Evolutionary conservation across 1,140 invertebrate genomes (phyloP).

Genomic region (Helicorthomorpha holstii): DNA sequence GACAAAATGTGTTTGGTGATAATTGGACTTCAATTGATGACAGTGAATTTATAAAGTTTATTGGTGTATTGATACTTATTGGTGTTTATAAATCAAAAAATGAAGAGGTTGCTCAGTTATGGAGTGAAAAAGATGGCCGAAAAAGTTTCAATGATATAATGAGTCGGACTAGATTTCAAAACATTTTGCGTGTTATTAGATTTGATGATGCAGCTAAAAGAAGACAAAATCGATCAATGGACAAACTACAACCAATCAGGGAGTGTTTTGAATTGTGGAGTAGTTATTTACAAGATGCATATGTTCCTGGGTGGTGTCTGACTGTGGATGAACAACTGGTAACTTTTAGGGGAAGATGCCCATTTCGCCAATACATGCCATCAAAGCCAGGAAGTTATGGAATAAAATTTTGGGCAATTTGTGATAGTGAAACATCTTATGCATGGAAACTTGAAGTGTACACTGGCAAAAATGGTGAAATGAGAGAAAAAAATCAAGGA

Average conservation of each 20-base stretch:
- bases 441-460: no score
- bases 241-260: background rate
- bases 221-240: background rate
- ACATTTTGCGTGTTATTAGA: background rate
- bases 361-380: constrained; percentile 20
- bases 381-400: constrained; percentile 16
- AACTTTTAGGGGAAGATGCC: constrained; percentile 15
- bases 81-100: constrained; percentile 1
- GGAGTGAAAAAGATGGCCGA: background rate
- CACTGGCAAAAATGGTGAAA: background rate
- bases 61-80: background rate
- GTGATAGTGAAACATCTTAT: constrained; percentile 7
- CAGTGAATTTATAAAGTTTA: background rate
- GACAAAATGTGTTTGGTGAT: background rate
- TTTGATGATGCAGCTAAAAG: background rate
- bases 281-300: background rate
- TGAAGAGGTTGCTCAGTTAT: background rate
- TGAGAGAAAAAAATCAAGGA: constrained; percentile 4
- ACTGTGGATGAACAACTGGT: constrained; percentile 21
- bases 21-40: background rate
- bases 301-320: constrained; percentile 4
- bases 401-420: constrained; percentile 13
- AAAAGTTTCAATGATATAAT: background rate
- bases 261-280: background rate
- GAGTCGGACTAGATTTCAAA: background rate